phyloP scores from a whole-genome alignment of 2,797 vertebrate genomes.

The Lepilemur ruficaudatus region DNA sequence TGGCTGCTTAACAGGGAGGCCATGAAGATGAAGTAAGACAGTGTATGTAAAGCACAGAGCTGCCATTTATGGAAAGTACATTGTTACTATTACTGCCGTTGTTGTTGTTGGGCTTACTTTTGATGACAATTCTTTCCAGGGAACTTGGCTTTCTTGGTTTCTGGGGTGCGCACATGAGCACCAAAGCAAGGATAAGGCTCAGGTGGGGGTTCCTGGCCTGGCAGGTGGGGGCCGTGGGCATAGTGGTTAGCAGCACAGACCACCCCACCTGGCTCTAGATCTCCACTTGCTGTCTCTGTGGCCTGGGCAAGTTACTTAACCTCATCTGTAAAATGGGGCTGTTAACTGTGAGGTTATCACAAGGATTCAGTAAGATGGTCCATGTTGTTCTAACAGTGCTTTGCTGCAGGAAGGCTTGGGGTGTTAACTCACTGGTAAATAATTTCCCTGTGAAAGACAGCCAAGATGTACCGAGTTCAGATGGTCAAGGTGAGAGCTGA shows the following conservation, averaged over 20 bases:
- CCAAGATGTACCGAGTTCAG: background rate
- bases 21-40: background rate
- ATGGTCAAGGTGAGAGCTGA: background rate
- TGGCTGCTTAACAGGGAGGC: background rate
- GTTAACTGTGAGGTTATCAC: background rate
- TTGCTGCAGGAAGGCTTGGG: background rate
- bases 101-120: background rate
- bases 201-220: background rate
- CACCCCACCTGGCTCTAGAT: background rate
- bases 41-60: background rate
- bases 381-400: background rate
- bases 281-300: background rate
- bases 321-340: background rate
- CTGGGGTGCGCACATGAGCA: background rate
- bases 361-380: background rate
- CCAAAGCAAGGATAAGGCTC: background rate
- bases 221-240: rapidly evolving
- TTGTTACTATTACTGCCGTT: background rate
- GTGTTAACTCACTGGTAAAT: background rate
- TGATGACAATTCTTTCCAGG: background rate
- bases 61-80: rapidly evolving
- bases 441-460: background rate
- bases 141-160: background rate
- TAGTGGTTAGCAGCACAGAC: background rate
- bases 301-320: background rate